These are phyloP conservation scores for Parotocinclus haroldoi DNA, from an alignment of 2,797 vertebrate species.

Conservation along the genomic window DNA sequence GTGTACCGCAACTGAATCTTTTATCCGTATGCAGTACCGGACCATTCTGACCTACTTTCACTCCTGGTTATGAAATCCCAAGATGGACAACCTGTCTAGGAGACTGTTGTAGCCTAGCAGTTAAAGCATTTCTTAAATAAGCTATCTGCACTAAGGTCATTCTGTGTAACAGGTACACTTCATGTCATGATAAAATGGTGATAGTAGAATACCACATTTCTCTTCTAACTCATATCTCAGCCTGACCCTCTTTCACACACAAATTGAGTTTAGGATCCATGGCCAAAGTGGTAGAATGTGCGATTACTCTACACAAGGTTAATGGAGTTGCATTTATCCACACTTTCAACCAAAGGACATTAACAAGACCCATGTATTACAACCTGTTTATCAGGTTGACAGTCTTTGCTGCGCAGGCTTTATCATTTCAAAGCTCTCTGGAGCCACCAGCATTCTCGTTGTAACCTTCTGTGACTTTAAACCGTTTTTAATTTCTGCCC, in stretches of 20 bases:
- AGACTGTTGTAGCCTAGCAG: too few relatives aligned
- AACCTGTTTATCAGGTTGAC: constrained; percentile 31
- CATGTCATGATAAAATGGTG: too few relatives aligned
- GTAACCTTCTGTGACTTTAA: constrained; percentile 40
- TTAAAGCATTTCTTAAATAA: too few relatives aligned
- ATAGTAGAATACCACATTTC: too few relatives aligned
- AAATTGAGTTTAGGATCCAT: constrained; percentile 33
- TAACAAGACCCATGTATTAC: constrained; percentile 40
- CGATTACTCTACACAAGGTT: constrained; percentile 33
- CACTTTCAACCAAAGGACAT: constrained; percentile 27
- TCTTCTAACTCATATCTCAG: too few relatives aligned
- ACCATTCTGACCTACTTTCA: too few relatives aligned
- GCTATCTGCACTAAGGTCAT: too few relatives aligned
- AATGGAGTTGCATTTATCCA: constrained; percentile 38
- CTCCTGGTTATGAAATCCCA: too few relatives aligned
- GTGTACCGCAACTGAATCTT: too few relatives aligned
- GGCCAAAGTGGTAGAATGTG: constrained; percentile 22
- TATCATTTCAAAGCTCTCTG: constrained; percentile 25
- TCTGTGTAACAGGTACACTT: too few relatives aligned
- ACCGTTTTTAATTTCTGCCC: constrained; percentile 32
- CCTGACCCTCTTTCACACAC: constrained; percentile 23
- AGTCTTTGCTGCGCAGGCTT: constrained; percentile 27
- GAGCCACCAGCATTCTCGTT: constrained; percentile 32
- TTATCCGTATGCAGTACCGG: too few relatives aligned
- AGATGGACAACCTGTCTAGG: too few relatives aligned